phyloP scores from a whole-genome alignment of 2,797 vertebrate genomes.

The Forpus xanthops region DNA sequence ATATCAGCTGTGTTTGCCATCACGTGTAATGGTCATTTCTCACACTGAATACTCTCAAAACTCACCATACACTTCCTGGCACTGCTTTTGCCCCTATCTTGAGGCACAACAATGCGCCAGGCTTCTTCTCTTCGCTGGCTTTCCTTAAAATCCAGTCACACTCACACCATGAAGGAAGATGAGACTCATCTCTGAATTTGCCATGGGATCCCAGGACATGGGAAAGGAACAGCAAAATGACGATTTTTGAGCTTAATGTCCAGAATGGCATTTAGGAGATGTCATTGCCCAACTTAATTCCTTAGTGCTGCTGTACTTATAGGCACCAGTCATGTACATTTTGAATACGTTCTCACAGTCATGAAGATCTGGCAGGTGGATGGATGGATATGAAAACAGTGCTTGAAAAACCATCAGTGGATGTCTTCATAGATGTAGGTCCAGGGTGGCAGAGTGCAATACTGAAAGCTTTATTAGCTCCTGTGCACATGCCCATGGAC shows the following conservation, averaged over 20 bases:
- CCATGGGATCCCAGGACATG: rapidly evolving
- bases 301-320: neutral
- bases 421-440: neutral
- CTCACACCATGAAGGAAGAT: neutral
- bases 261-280: neutral
- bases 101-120: neutral
- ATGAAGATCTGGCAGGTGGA: neutral
- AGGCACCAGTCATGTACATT: neutral
- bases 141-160: neutral
- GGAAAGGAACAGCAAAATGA: neutral
- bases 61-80: neutral
- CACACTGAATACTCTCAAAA: neutral
- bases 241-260: neutral
- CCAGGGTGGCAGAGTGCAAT: neutral
- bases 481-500: neutral
- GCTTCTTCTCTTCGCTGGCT: neutral
- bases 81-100: neutral
- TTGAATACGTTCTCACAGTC: neutral
- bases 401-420: neutral
- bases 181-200: neutral
- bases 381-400: neutral
- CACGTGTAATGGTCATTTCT: neutral
- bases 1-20: neutral
- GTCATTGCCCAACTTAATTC: neutral
- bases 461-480: conserved; percentile 10